Evolutionary conservation across 2,797 vertebrate genomes (phyloP).

Genomic region (Molossus alvarezi): DNA sequence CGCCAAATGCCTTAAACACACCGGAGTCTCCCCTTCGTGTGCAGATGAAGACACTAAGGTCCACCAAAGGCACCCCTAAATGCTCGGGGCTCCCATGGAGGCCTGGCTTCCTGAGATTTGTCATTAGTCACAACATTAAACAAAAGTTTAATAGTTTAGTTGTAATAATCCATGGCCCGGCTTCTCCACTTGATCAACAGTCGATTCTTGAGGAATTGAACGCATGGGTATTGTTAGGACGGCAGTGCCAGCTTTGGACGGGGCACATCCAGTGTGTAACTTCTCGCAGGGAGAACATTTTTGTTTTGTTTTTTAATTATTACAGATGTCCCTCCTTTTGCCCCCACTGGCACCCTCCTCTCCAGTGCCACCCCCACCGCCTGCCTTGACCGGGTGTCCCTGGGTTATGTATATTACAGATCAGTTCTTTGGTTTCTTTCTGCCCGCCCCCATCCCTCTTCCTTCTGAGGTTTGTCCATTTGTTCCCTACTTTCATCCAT

Average conservation of each 20-base stretch:
- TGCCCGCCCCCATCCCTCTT: too few relatives aligned
- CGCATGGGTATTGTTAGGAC: neutral
- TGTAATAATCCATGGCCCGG: neutral
- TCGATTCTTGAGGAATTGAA: neutral
- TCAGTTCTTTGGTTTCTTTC: too few relatives aligned
- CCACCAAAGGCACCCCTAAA: neutral
- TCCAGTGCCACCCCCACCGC: too few relatives aligned
- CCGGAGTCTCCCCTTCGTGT: neutral
- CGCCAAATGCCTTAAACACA: neutral
- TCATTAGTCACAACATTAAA: neutral
- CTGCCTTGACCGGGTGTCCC: too few relatives aligned
- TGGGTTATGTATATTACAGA: too few relatives aligned
- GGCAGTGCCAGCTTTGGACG: neutral
- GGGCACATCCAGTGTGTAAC: neutral
- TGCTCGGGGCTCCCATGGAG: neutral
- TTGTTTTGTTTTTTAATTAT: too few relatives aligned
- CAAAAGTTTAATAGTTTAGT: neutral
- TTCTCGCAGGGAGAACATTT: neutral
- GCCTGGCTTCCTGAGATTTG: neutral
- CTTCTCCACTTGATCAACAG: neutral
- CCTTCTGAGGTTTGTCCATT: too few relatives aligned
- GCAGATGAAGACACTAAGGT: neutral
- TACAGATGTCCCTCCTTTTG: too few relatives aligned
- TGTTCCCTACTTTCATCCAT: too few relatives aligned
- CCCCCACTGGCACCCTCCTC: too few relatives aligned